Evolutionary conservation across 2,888 invertebrate genomes (phyloP), one percentile per base, ranked within the genome.

Genomic region (Yponomeuta malinellus): DNA sequence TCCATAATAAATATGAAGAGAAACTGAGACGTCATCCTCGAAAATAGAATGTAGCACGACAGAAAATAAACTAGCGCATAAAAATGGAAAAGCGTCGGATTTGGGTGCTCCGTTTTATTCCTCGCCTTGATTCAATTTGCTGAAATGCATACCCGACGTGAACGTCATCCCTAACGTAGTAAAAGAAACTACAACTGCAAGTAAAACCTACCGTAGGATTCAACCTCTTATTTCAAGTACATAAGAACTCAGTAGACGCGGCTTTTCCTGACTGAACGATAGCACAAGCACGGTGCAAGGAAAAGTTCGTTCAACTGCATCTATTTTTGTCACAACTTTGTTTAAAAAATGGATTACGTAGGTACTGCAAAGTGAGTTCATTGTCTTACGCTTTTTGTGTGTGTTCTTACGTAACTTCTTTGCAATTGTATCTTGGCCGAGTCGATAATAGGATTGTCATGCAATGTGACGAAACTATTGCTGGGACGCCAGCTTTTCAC

Each of bases 281-380:
- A 10, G 10, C 4, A 64, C 23, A 29, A 5, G 29, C 64, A 0
- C 0, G 31, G 64, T 10, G 64, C 64, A 64, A 23, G 64, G 64
- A 23, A 23, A 64, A 64, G 64, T 64, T 64, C 64, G 29, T 64
- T 64, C 64, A 64, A 64, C 64, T 31, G 31, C 52, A 15, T 59
- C 64, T 64, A 64, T 64, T 64, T 64, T 31, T 23, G 64, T 64
- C 64, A 23, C 64, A 23, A 64, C 1, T 64, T 64, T 6, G 31
- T 64, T 64, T 64, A 64, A 64, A 23, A 64, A 64, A 12, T 59
- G 12, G 52, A 59, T 59, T 59, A 59, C 15, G 52, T 15, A 15
- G 52, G 43, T 43, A 59, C 52, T 12, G 52, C 52, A 15, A 59
- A 59, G 52, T 59, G 52, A 15, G 52, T 59, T 59, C 52, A 59